A percentile compares a stretch with the other conserved stretches of the same genome.
Conservation (phyloP, 2,888 invertebrate genomes). For the Tenthredo notha region DNA sequence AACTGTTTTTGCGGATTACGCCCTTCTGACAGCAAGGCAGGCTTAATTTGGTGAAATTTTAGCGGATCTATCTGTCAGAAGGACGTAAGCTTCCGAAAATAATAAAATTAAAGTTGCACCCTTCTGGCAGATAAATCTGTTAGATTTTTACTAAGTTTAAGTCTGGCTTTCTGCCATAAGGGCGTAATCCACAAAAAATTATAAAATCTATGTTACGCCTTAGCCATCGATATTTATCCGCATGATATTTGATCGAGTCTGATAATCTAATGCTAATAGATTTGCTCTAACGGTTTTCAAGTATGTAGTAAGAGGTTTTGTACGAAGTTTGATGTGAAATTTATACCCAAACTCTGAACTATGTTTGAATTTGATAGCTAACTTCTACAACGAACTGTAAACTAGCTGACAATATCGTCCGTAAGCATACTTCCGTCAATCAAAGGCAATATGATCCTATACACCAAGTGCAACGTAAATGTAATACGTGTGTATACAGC, state of each 20-base stretch:
- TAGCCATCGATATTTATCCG: background rate
- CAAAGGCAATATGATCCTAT: slow-evolving; percentile 17
- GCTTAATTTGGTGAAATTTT: no score
- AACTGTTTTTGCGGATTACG: no score
- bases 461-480: background rate
- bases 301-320: background rate
- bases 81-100: no score
- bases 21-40: no score
- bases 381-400: slow-evolving; percentile 14
- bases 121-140: no score
- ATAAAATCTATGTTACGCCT: no score
- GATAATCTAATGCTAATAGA: slow-evolving; percentile 1
- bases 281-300: background rate
- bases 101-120: no score
- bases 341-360: background rate
- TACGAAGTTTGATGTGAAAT: background rate
- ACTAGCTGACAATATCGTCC: slow-evolving; percentile 9
- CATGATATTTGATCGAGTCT: background rate
- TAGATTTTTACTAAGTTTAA: no score
- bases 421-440: slow-evolving; percentile 29
- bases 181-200: no score
- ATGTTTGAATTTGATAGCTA: slow-evolving; percentile 10
- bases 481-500: background rate
- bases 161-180: no score
- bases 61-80: no score